phyloP scores from a whole-genome alignment of 2,113 vertebrate genomes.

The Argyrosomus japonicus region DNA sequence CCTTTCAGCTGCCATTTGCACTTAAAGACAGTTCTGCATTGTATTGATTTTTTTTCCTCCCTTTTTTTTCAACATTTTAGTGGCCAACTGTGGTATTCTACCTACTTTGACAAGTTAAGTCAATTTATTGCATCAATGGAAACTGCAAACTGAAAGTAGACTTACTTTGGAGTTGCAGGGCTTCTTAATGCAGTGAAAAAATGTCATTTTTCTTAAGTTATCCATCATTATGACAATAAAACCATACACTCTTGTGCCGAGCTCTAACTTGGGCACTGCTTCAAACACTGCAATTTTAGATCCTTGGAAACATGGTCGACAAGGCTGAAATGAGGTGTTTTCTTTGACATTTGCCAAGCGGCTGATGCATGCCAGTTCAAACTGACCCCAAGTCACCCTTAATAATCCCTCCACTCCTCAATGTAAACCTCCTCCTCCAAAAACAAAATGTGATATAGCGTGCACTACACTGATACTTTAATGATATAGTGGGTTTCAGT shows the following conservation, averaged over 20 bases:
- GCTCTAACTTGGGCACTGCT: constrained; percentile 7
- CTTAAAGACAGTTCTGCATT: constrained; percentile 41
- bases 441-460: not conserved
- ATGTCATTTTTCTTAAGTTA: constrained; percentile 29
- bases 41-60: constrained; percentile 24
- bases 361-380: constrained; percentile 13
- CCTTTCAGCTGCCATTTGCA: constrained; percentile 53
- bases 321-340: constrained; percentile 14
- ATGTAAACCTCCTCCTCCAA: not conserved
- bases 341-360: constrained; percentile 35
- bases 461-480: constrained; percentile 10
- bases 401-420: not conserved
- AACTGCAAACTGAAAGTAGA: constrained; percentile 45
- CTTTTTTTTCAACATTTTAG: constrained; percentile 6
- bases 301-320: not conserved
- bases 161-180: constrained; percentile 14
- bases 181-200: constrained; percentile 26
- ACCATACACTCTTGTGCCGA: constrained; percentile 11
- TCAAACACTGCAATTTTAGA: constrained; percentile 5
- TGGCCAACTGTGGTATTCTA: constrained; percentile 34
- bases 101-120: constrained; percentile 37
- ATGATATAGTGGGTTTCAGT: not conserved
- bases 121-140: constrained; percentile 54
- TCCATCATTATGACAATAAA: constrained; percentile 49
- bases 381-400: constrained; percentile 17